Percentiles rank a stretch among this genome's conserved stretches.
phyloP scores from a whole-genome alignment of 2,113 vertebrate genomes.

The Thinocorus orbignyianus region DNA sequence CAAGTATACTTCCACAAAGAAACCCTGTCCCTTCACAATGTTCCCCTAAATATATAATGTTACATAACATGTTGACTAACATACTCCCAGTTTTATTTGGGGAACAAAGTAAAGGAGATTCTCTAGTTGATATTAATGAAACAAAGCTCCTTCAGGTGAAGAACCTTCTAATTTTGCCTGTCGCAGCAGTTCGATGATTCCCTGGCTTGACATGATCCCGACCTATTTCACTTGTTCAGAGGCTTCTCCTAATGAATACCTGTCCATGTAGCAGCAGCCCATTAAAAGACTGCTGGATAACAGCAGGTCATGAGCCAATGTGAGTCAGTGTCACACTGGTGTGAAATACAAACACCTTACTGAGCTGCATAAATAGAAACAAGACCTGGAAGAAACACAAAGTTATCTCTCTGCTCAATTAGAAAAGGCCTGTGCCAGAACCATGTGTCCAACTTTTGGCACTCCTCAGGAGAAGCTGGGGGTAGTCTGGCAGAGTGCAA shows the following conservation, averaged over 20 bases:
- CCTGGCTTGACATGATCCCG: background rate
- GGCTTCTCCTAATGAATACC: background rate
- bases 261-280: background rate
- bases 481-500: background rate
- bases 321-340: background rate
- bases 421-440: background rate
- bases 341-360: background rate
- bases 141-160: background rate
- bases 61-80: background rate
- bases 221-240: background rate
- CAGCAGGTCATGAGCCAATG: background rate
- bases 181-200: background rate
- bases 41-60: background rate
- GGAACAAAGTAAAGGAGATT: background rate
- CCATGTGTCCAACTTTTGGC: background rate
- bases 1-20: background rate
- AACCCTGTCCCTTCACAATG: background rate
- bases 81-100: background rate
- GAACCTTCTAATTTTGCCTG: background rate
- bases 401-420: background rate
- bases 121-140: background rate
- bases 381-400: background rate
- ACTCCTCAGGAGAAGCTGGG: background rate
- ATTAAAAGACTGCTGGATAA: background rate
- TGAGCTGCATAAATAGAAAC: background rate